Percentiles rank a stretch among this genome's conserved stretches.
These are phyloP conservation scores for Indicator indicator DNA, from an alignment of 2,113 vertebrate genomes.

Conservation along the genomic window DNA sequence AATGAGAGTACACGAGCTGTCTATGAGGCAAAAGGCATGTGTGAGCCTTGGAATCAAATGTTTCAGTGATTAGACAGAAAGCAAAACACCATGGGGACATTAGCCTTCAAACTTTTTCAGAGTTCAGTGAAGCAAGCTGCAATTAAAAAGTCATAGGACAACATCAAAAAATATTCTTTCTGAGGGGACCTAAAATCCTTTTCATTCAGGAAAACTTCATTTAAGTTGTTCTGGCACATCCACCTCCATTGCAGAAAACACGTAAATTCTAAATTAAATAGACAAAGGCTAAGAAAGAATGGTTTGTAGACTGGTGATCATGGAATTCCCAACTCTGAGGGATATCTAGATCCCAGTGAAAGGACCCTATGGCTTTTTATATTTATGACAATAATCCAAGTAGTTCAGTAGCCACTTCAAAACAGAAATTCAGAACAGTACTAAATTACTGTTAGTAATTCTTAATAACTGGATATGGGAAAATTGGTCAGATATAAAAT, in stretches of 20 bases:
- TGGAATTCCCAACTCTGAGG: neutral
- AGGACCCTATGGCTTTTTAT: neutral
- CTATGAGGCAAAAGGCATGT: neutral
- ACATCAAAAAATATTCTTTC: neutral
- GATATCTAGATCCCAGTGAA: neutral
- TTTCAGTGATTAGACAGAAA: conserved; percentile 1
- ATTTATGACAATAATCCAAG: neutral
- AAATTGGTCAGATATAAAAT: neutral
- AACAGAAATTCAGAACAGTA: neutral
- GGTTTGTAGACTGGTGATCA: neutral
- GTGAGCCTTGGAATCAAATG: neutral
- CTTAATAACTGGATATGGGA: neutral
- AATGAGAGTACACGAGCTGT: neutral
- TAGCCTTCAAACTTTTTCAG: neutral
- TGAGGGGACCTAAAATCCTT: neutral
- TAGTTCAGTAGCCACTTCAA: neutral
- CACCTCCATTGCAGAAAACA: neutral
- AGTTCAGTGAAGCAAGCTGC: neutral
- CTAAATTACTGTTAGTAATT: neutral
- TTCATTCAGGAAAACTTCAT: neutral
- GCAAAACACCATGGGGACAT: neutral
- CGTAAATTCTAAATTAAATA: neutral
- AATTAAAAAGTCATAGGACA: neutral
- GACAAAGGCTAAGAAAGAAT: neutral
- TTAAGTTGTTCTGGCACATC: neutral